These are phyloP conservation scores for Xestia sexstrigata DNA, from an alignment of 2,888 invertebrate genomes.

Conservation along the genomic window DNA sequence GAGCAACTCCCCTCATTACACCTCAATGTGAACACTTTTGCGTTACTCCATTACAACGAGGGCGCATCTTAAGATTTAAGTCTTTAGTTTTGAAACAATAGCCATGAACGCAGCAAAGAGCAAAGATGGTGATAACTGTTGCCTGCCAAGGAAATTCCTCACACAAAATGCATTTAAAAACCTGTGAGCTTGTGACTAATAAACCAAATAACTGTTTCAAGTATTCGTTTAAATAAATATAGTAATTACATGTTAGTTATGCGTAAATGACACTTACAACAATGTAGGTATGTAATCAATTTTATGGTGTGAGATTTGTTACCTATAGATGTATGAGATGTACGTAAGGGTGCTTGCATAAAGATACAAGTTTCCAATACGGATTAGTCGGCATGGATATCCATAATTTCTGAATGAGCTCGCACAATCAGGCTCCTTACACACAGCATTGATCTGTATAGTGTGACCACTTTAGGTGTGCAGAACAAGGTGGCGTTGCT, in stretches of 20 bases:
- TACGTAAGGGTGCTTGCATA: constrained; percentile 1
- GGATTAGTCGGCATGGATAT: background rate
- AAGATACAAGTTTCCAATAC: background rate
- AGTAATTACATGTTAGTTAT: constrained; percentile 51
- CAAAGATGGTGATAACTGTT: background rate
- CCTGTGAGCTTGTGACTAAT: background rate
- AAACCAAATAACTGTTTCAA: constrained; percentile 25
- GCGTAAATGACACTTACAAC: constrained; percentile 48
- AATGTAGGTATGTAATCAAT: constrained; percentile 49
- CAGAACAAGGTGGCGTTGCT: too few relatives aligned
- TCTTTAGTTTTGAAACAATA: background rate
- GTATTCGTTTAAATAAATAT: constrained; percentile 50
- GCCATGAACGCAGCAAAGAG: background rate
- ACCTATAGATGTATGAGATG: constrained; percentile 16
- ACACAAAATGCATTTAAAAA: constrained; percentile 8
- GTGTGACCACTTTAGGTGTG: too few relatives aligned
- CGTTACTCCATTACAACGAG: background rate
- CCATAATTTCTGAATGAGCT: background rate
- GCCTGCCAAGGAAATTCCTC: background rate
- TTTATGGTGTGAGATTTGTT: constrained; percentile 56
- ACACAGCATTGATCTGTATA: background rate
- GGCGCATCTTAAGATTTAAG: background rate
- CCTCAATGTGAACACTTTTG: too few relatives aligned
- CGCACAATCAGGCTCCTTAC: background rate
- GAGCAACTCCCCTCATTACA: background rate